Conservation (phyloP, 2,113 vertebrate genomes). For the Antennarius striatus region DNA sequence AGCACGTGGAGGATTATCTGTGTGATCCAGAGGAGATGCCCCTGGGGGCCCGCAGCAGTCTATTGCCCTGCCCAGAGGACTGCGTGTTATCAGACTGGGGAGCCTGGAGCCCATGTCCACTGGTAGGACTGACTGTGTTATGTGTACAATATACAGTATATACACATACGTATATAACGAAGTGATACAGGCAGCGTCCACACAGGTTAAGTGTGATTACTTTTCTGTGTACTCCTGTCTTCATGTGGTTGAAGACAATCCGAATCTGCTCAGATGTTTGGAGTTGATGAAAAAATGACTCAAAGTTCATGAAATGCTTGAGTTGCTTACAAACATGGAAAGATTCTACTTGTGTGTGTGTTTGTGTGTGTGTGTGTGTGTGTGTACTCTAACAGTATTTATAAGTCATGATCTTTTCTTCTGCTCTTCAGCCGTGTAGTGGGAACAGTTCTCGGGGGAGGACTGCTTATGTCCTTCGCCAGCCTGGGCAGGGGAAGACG, state of each 20-base stretch:
- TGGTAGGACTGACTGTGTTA: constrained; percentile 36
- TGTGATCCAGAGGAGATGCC: constrained; percentile 98
- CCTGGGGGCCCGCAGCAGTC: constrained; percentile 91
- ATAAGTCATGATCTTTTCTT: constrained; percentile 7
- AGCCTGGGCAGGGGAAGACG: constrained; percentile 82
- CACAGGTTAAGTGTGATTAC: too few species aligned
- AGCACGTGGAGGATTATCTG: constrained; percentile 93
- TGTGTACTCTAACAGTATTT: neutral
- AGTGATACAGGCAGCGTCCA: too few species aligned
- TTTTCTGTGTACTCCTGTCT: too few species aligned
- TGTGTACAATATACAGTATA: too few species aligned
- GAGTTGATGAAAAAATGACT: too few species aligned
- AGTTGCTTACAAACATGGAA: too few species aligned
- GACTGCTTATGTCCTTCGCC: constrained; percentile 82
- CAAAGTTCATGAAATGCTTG: too few species aligned
- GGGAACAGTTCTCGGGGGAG: constrained; percentile 82
- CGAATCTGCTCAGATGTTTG: too few species aligned
- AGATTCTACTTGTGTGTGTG: neutral
- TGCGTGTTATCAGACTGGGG: constrained; percentile 96
- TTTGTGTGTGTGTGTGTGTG: neutral
- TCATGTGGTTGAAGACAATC: too few species aligned
- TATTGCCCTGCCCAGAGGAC: constrained; percentile 91
- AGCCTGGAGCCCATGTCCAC: constrained; percentile 79
- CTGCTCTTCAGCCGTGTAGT: constrained; percentile 86
- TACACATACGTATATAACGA: too few species aligned